A percentile compares a stretch with the other conserved stretches of the same genome.
phyloP scores from a whole-genome alignment of 2,888 invertebrate species.

The Zelleria hepariella region DNA sequence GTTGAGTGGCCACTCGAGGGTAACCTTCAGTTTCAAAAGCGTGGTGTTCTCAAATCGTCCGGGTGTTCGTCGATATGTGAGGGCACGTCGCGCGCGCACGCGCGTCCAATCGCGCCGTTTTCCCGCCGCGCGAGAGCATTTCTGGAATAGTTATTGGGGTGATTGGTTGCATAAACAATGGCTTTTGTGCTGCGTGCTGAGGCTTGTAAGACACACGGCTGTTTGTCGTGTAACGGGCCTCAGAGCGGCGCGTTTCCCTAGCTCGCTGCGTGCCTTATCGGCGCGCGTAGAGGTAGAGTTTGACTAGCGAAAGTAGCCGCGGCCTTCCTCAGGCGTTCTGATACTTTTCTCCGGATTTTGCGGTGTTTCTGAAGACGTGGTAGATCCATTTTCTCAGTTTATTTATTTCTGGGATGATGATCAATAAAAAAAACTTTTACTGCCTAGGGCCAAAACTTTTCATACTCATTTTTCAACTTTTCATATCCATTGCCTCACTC shows the following conservation, averaged over 20 bases:
- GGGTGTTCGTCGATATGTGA: slow-evolving; percentile 46
- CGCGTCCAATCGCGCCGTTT: slow-evolving; percentile 68
- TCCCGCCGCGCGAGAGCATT: slow-evolving; percentile 37
- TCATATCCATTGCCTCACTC: too few species aligned
- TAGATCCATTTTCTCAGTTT: too few species aligned
- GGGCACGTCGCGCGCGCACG: slow-evolving; percentile 48
- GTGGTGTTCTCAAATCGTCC: slow-evolving; percentile 24
- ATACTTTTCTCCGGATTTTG: neutral
- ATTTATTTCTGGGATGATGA: too few species aligned
- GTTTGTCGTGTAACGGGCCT: slow-evolving; percentile 53
- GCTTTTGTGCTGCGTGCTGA: slow-evolving; percentile 59
- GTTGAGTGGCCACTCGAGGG: neutral
- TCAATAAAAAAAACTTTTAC: too few species aligned
- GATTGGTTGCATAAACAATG: slow-evolving; percentile 71
- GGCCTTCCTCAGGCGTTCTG: neutral
- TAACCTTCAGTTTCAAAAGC: neutral
- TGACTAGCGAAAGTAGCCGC: neutral
- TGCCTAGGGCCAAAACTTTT: too few species aligned
- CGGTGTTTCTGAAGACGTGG: too few species aligned
- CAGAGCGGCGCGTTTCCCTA: slow-evolving; percentile 39
- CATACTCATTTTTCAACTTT: too few species aligned
- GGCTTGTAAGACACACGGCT: slow-evolving; percentile 43
- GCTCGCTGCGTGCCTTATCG: slow-evolving; percentile 19
- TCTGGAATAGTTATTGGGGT: slow-evolving; percentile 71
- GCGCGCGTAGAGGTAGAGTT: neutral